Base-by-base conservation (phyloP, 2,797 vertebrate species). In the Nannoperca australis region DNA sequence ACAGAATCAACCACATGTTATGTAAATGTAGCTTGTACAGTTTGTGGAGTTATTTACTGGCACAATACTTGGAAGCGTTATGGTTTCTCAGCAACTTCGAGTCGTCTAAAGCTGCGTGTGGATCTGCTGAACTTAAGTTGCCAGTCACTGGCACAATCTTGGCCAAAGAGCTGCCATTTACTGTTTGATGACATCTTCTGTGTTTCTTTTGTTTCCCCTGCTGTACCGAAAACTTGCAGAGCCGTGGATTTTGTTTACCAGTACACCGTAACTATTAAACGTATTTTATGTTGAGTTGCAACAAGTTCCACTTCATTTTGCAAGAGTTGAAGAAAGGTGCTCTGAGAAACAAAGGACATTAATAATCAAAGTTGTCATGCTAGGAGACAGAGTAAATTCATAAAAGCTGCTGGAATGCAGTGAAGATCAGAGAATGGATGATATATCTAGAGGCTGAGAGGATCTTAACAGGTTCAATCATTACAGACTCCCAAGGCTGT, bases 401-500 rank as follows among this genome's bases (percentile, higher is more conserved):
- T 38, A n/a, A 59, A 64, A 67, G 59, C 44, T 38, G 47, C 34
- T 51, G 70, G 68, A 83, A 79, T 55, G 59, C 53, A 54, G 55
- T 34, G 30, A 74, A 72, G 49, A 76, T 69, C 67, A 79, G 45
- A 72, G 74, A 30, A 74, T 18, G 1, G 40, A 64, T 69, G 55
- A 56, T 63, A 78, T 76, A 62, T 69, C 32, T 27, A 1, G 42
- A 24, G 56, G 4, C 34, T 58, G 11, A 58, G 32, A 64, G 63
- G 20, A 62, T 53, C 30, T 45, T n/a, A 40, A 76, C 51, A 30
- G 22, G 22, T 65, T 77, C 6, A 54, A 74, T 70, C 15, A 54
- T 38, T n/a, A 38, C 54, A 61, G 66, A 81, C 72, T 71, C 32
- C 70, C 8, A 5, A 32, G 47, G 56, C 56, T 18, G 40, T 50